Percentiles rank a stretch among this genome's conserved stretches.
Conservation (phyloP, 2,797 vertebrate species). For the Alosa sapidissima region DNA sequence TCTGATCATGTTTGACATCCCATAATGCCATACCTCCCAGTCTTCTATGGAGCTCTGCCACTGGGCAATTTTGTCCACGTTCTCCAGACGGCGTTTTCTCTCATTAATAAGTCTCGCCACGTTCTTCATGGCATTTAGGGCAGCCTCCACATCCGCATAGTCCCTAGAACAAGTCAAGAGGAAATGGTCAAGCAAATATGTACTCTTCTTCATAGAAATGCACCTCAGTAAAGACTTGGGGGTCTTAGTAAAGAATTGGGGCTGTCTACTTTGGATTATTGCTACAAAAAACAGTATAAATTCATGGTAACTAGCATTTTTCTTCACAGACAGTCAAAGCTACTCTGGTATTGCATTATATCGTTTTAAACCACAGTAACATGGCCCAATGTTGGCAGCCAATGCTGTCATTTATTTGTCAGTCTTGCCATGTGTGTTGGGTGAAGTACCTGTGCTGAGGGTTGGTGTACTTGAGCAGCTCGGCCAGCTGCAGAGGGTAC, state of each 20-base stretch:
- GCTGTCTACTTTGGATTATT: neutral
- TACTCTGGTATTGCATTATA: neutral
- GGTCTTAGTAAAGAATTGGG: neutral
- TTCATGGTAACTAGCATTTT: neutral
- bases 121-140: constrained; percentile 94
- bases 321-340: too few relatives aligned
- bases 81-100: constrained; percentile 91
- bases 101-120: constrained; percentile 94
- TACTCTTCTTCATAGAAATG: neutral
- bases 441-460: constrained; percentile 86
- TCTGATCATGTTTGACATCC: neutral
- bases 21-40: constrained; percentile 83
- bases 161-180: constrained; percentile 72
- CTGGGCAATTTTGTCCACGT: constrained; percentile 95
- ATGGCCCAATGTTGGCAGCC: neutral
- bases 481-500: constrained; percentile 90
- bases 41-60: constrained; percentile 96
- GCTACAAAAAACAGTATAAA: neutral
- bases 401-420: neutral
- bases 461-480: constrained; percentile 94
- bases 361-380: neutral
- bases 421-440: neutral
- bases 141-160: constrained; percentile 92
- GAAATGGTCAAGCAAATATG: neutral
- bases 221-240: neutral